Percentiles rank a stretch among this genome's conserved stretches.
Conservation (phyloP, 2,797 vertebrate species). For the Characodon lateralis region DNA sequence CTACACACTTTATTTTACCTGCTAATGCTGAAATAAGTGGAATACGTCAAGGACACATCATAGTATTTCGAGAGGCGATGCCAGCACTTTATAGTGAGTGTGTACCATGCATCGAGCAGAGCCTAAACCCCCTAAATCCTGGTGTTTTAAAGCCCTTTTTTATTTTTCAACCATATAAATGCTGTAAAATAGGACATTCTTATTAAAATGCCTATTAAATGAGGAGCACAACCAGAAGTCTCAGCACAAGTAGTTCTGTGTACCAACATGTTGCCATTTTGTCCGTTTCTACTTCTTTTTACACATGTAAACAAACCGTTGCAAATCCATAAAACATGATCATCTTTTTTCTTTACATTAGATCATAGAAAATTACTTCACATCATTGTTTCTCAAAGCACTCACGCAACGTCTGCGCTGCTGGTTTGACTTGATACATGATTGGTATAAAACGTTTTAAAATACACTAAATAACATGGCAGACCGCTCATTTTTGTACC, state of each 20-base stretch:
- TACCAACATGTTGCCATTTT: neutral
- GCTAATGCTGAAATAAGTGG: neutral
- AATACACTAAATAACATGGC: neutral
- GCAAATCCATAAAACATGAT: neutral
- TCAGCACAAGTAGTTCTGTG: neutral
- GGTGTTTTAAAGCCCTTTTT: neutral
- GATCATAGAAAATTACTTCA: neutral
- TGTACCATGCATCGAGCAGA: neutral
- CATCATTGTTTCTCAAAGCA: too few relatives aligned
- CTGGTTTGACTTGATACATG: neutral
- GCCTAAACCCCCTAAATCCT: neutral
- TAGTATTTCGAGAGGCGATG: neutral
- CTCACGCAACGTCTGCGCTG: neutral
- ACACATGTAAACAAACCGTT: neutral
- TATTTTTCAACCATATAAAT: neutral
- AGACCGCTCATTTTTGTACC: neutral
- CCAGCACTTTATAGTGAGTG: neutral
- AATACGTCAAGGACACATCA: conserved; percentile 8
- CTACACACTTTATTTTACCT: neutral
- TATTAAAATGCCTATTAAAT: neutral
- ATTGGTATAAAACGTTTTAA: neutral
- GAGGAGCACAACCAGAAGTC: neutral
- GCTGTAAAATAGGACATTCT: neutral
- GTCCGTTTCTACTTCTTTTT: neutral
- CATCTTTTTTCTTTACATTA: neutral